A percentile compares a stretch with the other conserved stretches of the same genome.
These are phyloP conservation scores for Lasiommata megera DNA, from an alignment of 2,888 invertebrate genomes.

Conservation along the genomic window DNA sequence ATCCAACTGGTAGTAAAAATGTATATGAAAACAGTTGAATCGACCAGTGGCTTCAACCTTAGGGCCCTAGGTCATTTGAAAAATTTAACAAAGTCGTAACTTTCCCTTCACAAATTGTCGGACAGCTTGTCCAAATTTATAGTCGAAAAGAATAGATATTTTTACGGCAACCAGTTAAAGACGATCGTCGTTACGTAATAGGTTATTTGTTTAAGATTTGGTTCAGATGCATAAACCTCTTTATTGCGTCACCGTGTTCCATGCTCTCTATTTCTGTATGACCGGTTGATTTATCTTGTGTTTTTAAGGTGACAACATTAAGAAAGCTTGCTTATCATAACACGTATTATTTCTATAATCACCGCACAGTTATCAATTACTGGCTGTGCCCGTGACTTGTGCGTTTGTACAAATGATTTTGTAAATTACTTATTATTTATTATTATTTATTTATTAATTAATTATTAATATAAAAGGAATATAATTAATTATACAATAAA, in stretches of 20 bases:
- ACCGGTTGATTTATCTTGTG: constrained; percentile 21
- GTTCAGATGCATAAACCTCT: constrained; percentile 44
- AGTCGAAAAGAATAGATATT: constrained; percentile 35
- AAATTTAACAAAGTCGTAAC: too few species aligned
- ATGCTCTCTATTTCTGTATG: constrained; percentile 43
- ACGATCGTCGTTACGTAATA: constrained; percentile 34
- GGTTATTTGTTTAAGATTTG: constrained; percentile 34
- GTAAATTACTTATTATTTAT: too few species aligned
- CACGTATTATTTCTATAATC: background rate
- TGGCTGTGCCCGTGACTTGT: too few species aligned
- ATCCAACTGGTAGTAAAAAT: too few species aligned
- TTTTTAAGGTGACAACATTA: background rate
- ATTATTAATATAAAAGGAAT: too few species aligned
- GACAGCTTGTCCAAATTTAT: constrained; percentile 13
- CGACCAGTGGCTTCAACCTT: too few species aligned
- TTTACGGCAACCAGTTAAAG: constrained; percentile 27
- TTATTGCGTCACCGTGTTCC: constrained; percentile 48
- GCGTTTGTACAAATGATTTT: too few species aligned
- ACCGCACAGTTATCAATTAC: too few species aligned
- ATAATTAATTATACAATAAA: too few species aligned
- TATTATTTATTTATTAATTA: too few species aligned
- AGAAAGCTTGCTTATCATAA: constrained; percentile 1
- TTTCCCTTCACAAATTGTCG: constrained; percentile 21
- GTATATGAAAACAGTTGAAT: too few species aligned
- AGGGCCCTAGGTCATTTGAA: too few species aligned